Percentiles rank a stretch among this genome's conserved stretches.
Evolutionary conservation across 1,140 invertebrate species (phyloP).

Genomic region (Caenorhabditis latens): DNA sequence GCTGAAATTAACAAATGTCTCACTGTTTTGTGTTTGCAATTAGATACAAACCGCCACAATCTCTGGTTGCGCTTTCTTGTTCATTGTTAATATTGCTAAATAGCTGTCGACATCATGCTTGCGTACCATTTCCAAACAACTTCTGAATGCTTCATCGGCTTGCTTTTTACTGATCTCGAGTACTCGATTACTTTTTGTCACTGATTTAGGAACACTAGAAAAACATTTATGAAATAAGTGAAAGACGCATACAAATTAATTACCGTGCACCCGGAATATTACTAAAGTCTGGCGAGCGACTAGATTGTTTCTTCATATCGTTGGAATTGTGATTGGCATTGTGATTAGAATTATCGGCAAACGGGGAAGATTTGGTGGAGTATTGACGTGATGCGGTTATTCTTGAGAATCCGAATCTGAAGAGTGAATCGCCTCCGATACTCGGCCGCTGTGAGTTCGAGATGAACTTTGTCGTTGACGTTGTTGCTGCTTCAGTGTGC

Average conservation of each 20-base stretch:
- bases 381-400: background rate
- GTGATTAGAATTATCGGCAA: background rate
- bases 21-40: background rate
- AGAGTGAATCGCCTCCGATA: background rate
- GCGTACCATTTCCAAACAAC: constrained; percentile 61
- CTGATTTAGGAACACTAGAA: constrained; percentile 47
- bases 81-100: constrained; percentile 61
- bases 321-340: background rate
- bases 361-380: constrained; percentile 35
- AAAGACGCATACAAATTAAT: constrained; percentile 5
- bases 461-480: constrained; percentile 1
- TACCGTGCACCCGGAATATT: constrained; percentile 57
- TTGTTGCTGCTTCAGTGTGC: constrained; percentile 30
- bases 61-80: constrained; percentile 58
- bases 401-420: constrained; percentile 44
- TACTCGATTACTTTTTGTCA: constrained; percentile 31
- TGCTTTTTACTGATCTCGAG: constrained; percentile 62
- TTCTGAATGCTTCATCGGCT: constrained; percentile 61
- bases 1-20: constrained; percentile 21
- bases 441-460: background rate
- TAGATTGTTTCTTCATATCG: constrained; percentile 12
- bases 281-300: constrained; percentile 56
- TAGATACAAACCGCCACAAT: constrained; percentile 61
- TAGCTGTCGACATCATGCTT: constrained; percentile 66
- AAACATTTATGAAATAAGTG: constrained; percentile 1